Evolutionary conservation across 2,888 invertebrate species (phyloP).

Genomic region (Eristalinus sepulchralis): DNA sequence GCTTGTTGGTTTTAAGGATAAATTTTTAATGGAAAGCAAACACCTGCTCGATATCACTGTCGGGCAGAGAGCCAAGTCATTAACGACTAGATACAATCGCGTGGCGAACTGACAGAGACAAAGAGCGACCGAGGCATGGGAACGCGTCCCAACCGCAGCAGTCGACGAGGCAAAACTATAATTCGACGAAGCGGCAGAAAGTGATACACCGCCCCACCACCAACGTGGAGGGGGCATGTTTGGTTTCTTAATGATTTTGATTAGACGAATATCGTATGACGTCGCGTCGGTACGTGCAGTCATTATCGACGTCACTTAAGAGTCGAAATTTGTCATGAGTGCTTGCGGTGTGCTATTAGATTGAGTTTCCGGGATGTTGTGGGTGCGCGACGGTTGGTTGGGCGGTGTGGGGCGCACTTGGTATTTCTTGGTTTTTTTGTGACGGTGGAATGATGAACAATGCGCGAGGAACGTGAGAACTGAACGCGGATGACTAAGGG

Average conservation of each 20-base stretch:
- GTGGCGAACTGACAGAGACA: background rate
- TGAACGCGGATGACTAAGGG: too few species aligned
- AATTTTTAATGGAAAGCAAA: constrained; percentile 59
- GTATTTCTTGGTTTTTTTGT: background rate
- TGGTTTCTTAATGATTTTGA: background rate
- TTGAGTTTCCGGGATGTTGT: background rate
- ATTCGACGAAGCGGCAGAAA: background rate
- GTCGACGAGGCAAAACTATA: background rate
- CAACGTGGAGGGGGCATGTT: background rate
- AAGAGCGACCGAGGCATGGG: background rate
- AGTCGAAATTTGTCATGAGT: background rate
- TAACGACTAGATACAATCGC: constrained; percentile 35
- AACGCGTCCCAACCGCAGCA: background rate
- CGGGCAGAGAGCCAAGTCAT: constrained; percentile 21
- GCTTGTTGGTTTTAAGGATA: constrained; percentile 49
- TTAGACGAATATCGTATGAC: background rate
- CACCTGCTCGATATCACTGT: constrained; percentile 58
- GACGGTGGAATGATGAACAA: too few species aligned
- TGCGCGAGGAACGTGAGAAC: too few species aligned
- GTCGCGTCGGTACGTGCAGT: background rate
- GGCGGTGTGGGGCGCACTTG: background rate
- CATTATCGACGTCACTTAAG: background rate
- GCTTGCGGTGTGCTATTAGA: background rate
- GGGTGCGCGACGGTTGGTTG: background rate
- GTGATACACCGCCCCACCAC: too few species aligned